Evolutionary conservation across 1,140 invertebrate genomes (phyloP), one percentile per base, ranked within the genome.

Genomic region (Bactericera cockerelli): DNA sequence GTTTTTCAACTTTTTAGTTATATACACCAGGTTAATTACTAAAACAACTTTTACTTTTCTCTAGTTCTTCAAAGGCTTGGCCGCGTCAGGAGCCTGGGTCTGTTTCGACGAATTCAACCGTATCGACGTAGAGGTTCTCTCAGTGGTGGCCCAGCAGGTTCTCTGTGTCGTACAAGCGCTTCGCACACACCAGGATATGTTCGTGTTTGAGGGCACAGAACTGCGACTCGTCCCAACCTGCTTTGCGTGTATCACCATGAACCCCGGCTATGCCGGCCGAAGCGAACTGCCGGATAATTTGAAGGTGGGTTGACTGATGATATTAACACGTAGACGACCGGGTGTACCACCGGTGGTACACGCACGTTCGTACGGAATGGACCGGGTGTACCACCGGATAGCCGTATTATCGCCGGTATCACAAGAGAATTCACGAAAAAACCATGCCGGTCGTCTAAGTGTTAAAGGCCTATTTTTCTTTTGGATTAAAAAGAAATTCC

Each of bases 61-160:
- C 26, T 38, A 70, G 72, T 89, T 87, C 72, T 89, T 90, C 66
- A 88, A 87, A 71, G 91, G 91, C 21, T 69, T 94, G 2, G 88
- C 91, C 6, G 83, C 88, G 3, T 87, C 77, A 68, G 93, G 92
- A 0, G 89, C 91, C 0, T 94, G 91, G 90, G 88, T 86, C 0
- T 95, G 92, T 69, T 93, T 96, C 67, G 92, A 96, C 67, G 92
- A 95, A 72, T 95, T 96, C 68, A 95, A 95, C 69, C 75, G 87
- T n/a, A 93, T 96, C 63, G 90, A 94, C 63, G 74, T 93, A 49
- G 90, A 93, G 74, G 86, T 89, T 2, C 67, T 90, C 0, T 88
- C 85, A 0, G 86, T 89, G 0, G 80, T 90, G 0, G 86, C 86
- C 0, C 86, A 89, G 69, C 89, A 94, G 70, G 88, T 89, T 61